These are phyloP conservation scores for Thalassophryne amazonica DNA, from an alignment of 2,797 vertebrate genomes.

Conservation along the genomic window DNA sequence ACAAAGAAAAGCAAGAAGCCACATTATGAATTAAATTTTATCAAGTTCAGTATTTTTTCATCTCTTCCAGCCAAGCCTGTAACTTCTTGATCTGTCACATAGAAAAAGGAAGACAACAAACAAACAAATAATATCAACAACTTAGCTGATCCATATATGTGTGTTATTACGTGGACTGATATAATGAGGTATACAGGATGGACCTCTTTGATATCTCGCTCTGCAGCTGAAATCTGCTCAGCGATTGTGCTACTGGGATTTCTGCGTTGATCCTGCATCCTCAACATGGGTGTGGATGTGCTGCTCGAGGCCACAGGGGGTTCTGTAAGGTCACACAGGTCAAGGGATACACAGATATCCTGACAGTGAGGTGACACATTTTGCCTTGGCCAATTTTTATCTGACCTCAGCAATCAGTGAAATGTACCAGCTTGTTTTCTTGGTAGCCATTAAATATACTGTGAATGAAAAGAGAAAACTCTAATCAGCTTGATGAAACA, in stretches of 20 bases:
- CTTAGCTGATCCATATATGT: not conserved
- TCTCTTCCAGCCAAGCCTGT: constrained; percentile 55
- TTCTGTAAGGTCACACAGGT: constrained; percentile 41
- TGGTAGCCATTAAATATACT: not conserved
- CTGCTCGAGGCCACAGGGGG: constrained; percentile 35
- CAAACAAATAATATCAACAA: constrained; percentile 5
- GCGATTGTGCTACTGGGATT: constrained; percentile 31
- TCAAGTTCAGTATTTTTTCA: too few species aligned
- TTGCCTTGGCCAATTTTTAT: not conserved
- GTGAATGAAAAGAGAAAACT: not conserved
- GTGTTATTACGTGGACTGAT: not conserved
- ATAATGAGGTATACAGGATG: constrained; percentile 11
- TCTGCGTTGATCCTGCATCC: constrained; percentile 63
- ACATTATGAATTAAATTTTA: too few species aligned
- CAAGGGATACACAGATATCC: constrained; percentile 15
- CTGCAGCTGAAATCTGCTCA: constrained; percentile 60
- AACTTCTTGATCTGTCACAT: constrained; percentile 45
- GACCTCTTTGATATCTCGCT: constrained; percentile 64
- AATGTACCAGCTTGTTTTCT: not conserved
- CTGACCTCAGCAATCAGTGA: not conserved
- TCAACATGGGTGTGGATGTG: constrained; percentile 48
- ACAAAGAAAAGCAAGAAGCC: too few species aligned
- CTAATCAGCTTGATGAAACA: not conserved
- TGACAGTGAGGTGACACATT: not conserved
- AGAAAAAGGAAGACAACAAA: not conserved